A percentile compares a stretch with the other conserved stretches of the same genome.
phyloP scores from a whole-genome alignment of 2,888 invertebrate species.

The Drosophila algonquin region DNA sequence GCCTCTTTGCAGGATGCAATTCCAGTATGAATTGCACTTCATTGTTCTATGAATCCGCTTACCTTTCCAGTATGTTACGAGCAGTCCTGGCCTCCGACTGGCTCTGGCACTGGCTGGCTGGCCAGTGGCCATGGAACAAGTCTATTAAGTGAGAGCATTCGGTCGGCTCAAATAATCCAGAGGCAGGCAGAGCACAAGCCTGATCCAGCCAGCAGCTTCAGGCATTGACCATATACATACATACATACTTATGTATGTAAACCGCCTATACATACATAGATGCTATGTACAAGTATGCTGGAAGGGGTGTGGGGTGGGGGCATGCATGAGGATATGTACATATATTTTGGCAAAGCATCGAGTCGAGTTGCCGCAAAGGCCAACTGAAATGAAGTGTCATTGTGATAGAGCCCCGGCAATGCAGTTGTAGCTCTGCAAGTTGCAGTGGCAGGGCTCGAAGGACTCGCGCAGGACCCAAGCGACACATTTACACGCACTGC shows the following conservation, averaged over 20 bases:
- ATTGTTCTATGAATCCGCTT: slow-evolving; percentile 19
- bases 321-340: slow-evolving; percentile 11
- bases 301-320: not conserved
- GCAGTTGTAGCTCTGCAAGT: slow-evolving; percentile 54
- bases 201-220: slow-evolving; percentile 43
- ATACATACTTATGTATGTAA: slow-evolving; percentile 5
- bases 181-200: slow-evolving; percentile 23
- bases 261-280: slow-evolving; percentile 1
- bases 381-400: slow-evolving; percentile 79
- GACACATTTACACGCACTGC: slow-evolving; percentile 72
- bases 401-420: slow-evolving; percentile 73
- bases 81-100: slow-evolving; percentile 16
- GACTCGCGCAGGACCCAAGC: slow-evolving; percentile 53
- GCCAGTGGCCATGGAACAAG: slow-evolving; percentile 1
- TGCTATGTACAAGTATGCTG: not conserved
- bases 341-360: slow-evolving; percentile 56
- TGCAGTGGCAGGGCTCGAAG: slow-evolving; percentile 34
- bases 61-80: slow-evolving; percentile 29
- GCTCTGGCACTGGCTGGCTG: slow-evolving; percentile 3
- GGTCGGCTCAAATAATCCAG: slow-evolving; percentile 47
- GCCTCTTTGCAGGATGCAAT: not conserved
- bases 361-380: slow-evolving; percentile 64
- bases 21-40: slow-evolving; percentile 8
- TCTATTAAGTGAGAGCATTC: slow-evolving; percentile 52
- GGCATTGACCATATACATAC: slow-evolving; percentile 41